Evolutionary conservation across 2,888 invertebrate species (phyloP).

Genomic region (Hyposoter didymator): DNA sequence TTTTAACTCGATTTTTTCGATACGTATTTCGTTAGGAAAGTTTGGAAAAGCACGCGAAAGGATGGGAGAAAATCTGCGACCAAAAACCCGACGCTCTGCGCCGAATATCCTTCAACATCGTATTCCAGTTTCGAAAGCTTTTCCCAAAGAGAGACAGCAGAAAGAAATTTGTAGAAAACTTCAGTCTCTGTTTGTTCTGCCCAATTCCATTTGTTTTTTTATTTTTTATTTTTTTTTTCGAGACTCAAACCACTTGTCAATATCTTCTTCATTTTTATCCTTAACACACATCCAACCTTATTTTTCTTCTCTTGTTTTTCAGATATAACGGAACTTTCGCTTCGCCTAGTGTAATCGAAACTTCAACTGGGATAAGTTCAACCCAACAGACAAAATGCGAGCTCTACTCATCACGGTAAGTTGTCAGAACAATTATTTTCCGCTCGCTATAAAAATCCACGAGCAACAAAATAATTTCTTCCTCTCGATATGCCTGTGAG

Average conservation of each 20-base stretch:
- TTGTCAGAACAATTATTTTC: not conserved
- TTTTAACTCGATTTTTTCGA: slow-evolving; percentile 69
- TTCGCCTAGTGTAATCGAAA: slow-evolving; percentile 51
- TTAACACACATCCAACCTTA: not conserved
- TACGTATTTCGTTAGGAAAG: slow-evolving; percentile 76
- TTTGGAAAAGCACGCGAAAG: slow-evolving; percentile 59
- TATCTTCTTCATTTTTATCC: not conserved
- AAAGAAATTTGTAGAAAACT: slow-evolving; percentile 10
- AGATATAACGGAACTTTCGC: slow-evolving; percentile 66
- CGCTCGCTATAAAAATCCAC: not conserved
- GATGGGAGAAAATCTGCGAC: slow-evolving; percentile 3
- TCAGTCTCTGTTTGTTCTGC: not conserved
- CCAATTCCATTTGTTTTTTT: not conserved
- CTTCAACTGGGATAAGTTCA: slow-evolving; percentile 44
- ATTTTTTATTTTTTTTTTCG: no score
- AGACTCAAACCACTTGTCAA: not conserved
- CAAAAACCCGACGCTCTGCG: slow-evolving; percentile 20
- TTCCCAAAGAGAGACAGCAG: not conserved
- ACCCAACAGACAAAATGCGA: slow-evolving; percentile 63
- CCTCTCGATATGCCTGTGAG: not conserved
- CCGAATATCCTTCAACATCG: slow-evolving; percentile 48
- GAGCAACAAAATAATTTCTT: not conserved
- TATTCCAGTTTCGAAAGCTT: slow-evolving; percentile 39
- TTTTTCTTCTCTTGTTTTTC: slow-evolving; percentile 53
- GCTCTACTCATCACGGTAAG: slow-evolving; percentile 64